Percentiles rank a stretch among this genome's conserved stretches.
These are phyloP conservation scores for Cremastinae sp. DNA, from an alignment of 2,888 invertebrate genomes.

Conservation along the genomic window DNA sequence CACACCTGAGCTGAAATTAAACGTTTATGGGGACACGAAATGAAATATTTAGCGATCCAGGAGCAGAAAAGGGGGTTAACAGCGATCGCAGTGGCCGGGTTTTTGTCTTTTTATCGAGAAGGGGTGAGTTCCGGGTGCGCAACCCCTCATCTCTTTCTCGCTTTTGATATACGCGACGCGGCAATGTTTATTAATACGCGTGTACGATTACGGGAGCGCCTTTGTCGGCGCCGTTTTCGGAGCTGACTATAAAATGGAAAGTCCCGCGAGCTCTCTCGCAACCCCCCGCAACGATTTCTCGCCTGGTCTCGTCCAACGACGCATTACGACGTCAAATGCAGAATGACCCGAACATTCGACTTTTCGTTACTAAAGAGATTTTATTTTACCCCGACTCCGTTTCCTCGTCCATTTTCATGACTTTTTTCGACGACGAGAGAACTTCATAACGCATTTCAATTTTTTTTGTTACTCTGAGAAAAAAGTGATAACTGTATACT, in stretches of 20 bases:
- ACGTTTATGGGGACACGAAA: slow-evolving; percentile 76
- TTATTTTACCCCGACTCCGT: slow-evolving; percentile 33
- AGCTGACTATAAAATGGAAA: slow-evolving; percentile 61
- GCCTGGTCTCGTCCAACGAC: slow-evolving; percentile 41
- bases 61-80: slow-evolving; percentile 50
- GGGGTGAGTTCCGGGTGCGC: slow-evolving; percentile 35
- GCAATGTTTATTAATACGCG: slow-evolving; percentile 48
- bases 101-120: slow-evolving; percentile 33
- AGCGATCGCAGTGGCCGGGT: slow-evolving; percentile 3
- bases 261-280: slow-evolving; percentile 30
- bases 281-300: slow-evolving; percentile 31
- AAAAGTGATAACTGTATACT: too few species aligned
- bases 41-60: slow-evolving; percentile 79
- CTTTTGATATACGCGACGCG: slow-evolving; percentile 31
- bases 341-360: slow-evolving; percentile 46
- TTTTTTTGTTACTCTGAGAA: neutral
- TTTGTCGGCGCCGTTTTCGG: slow-evolving; percentile 67
- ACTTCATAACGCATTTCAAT: neutral
- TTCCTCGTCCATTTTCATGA: slow-evolving; percentile 32
- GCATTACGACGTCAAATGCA: slow-evolving; percentile 65
- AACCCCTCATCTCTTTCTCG: slow-evolving; percentile 50
- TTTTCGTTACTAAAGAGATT: slow-evolving; percentile 16
- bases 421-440: slow-evolving; percentile 14
- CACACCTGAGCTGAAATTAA: slow-evolving; percentile 78
- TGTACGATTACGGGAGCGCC: slow-evolving; percentile 55